A percentile compares a stretch with the other conserved stretches of the same genome.
phyloP scores from a whole-genome alignment of 2,797 vertebrate species.

The Rousettus madagascariensis region DNA sequence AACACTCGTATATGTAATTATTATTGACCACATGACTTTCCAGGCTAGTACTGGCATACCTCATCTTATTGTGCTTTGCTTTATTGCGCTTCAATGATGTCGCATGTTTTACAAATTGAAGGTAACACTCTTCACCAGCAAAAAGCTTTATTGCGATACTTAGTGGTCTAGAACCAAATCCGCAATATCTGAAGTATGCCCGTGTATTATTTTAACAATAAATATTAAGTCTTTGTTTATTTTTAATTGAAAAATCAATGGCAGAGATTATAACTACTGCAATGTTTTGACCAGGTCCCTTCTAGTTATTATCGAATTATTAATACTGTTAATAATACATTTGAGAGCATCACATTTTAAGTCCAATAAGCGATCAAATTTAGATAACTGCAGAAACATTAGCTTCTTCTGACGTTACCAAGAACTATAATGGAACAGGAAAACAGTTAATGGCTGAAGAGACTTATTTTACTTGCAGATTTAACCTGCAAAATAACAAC shows the following conservation, averaged over 20 bases:
- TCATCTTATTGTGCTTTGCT: not conserved
- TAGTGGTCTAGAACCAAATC: not conserved
- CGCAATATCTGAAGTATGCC: not conserved
- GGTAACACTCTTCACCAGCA: not conserved
- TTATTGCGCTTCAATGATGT: not conserved
- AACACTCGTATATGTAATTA: not conserved
- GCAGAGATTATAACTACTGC: conserved; percentile 8
- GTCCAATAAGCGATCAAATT: not conserved
- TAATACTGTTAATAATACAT: conserved; percentile 11
- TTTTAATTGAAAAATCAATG: conserved; percentile 43
- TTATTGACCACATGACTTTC: conserved; percentile 3
- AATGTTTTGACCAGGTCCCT: conserved; percentile 3
- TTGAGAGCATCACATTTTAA: not conserved
- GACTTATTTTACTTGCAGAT: conserved; percentile 31
- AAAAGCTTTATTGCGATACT: not conserved
- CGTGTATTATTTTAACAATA: conserved; percentile 15
- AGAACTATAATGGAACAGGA: not conserved
- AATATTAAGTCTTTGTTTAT: conserved; percentile 12
- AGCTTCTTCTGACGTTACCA: conserved; percentile 13
- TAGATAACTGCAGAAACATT: conserved; percentile 1
- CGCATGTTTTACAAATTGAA: not conserved
- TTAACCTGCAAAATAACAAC: conserved; percentile 48
- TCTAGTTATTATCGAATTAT: conserved; percentile 26
- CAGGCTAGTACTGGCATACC: not conserved
- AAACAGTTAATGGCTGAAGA: conserved; percentile 7